These are phyloP conservation scores for Phocides pigmalion DNA, from an alignment of 1,140 invertebrate genomes.

Conservation along the genomic window DNA sequence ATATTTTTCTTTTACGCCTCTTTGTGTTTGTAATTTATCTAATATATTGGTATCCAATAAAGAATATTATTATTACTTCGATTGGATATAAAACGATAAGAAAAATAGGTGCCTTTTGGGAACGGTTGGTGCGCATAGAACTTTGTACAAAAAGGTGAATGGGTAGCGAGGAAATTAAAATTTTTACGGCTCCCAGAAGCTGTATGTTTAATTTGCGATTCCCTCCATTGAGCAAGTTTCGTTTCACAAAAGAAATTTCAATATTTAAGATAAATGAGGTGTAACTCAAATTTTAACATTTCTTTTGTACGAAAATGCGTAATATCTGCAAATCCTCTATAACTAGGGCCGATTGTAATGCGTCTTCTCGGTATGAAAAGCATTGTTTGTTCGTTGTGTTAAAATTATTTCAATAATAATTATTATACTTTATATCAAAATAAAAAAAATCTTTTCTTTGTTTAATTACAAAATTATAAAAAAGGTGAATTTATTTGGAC, in stretches of 20 bases:
- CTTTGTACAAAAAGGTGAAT: constrained; percentile 18
- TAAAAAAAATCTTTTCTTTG: too few relatives aligned
- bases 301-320: background rate
- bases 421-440: too few relatives aligned
- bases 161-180: constrained; percentile 15
- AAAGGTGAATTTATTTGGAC: too few relatives aligned
- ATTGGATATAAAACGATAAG: background rate
- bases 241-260: constrained; percentile 15
- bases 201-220: constrained; percentile 23
- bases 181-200: constrained; percentile 8
- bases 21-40: too few relatives aligned
- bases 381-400: too few relatives aligned
- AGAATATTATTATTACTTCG: background rate
- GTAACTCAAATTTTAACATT: constrained; percentile 4
- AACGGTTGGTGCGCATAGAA: background rate
- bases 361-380: too few relatives aligned
- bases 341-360: background rate
- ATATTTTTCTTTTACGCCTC: too few relatives aligned
- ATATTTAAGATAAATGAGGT: constrained; percentile 10
- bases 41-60: too few relatives aligned
- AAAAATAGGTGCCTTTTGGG: background rate
- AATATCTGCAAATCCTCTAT: background rate
- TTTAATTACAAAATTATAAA: too few relatives aligned
- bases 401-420: too few relatives aligned
- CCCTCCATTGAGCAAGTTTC: background rate